Evolutionary conservation across 2,888 invertebrate genomes (phyloP).

Genomic region (Chydorus sphaericus): DNA sequence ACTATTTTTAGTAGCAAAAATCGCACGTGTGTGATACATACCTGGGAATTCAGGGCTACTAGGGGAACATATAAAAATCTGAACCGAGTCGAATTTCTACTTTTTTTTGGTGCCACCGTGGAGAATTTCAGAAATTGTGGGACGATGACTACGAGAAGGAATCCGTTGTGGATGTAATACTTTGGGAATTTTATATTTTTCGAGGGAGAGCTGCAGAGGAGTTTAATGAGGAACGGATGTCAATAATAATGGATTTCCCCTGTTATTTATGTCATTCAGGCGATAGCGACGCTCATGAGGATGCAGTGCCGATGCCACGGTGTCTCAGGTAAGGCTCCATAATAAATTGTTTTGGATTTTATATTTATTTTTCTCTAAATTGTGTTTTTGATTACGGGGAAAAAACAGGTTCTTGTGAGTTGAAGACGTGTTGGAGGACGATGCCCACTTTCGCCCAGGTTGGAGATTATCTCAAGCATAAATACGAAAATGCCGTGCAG

Average conservation of each 20-base stretch:
- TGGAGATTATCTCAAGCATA: constrained; percentile 35
- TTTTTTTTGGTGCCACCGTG: too few relatives aligned
- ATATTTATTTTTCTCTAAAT: background rate
- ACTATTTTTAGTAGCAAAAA: too few relatives aligned
- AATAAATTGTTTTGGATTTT: background rate
- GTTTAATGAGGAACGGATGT: constrained; percentile 3
- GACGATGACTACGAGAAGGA: too few relatives aligned
- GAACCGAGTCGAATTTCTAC: too few relatives aligned
- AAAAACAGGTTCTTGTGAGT: constrained; percentile 36
- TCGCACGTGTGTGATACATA: too few relatives aligned
- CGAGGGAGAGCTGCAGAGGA: too few relatives aligned
- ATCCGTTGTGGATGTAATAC: too few relatives aligned
- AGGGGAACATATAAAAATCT: too few relatives aligned
- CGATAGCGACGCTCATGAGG: constrained; percentile 32
- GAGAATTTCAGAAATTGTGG: too few relatives aligned
- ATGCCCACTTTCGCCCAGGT: constrained; percentile 37
- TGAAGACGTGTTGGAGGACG: constrained; percentile 42
- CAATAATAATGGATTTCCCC: background rate
- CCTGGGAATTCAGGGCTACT: too few relatives aligned
- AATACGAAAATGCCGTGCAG: constrained; percentile 38
- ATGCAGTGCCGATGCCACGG: constrained; percentile 42
- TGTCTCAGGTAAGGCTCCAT: constrained; percentile 27
- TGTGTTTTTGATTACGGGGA: background rate
- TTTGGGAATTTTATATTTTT: too few relatives aligned
- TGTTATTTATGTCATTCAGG: constrained; percentile 25